These are phyloP conservation scores for Cranoglanis bouderius DNA, from an alignment of 2,113 vertebrate genomes.

Conservation along the genomic window DNA sequence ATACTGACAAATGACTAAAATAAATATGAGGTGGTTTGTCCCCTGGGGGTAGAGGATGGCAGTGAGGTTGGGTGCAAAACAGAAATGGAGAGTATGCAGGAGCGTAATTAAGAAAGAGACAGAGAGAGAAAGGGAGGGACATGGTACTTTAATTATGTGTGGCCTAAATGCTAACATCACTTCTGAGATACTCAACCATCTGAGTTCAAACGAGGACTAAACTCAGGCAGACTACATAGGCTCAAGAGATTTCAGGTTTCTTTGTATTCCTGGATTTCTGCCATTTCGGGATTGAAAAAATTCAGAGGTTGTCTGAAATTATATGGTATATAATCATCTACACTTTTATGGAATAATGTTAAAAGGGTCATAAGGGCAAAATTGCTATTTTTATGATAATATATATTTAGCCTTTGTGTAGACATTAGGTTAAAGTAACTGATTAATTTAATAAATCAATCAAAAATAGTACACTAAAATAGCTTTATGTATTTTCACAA, in stretches of 20 bases:
- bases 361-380: neutral
- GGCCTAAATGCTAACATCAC: neutral
- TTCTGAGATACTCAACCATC: neutral
- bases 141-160: neutral
- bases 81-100: neutral
- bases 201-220: neutral
- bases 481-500: neutral
- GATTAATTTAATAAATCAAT: neutral
- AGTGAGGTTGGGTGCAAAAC: neutral
- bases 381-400: neutral
- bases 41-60: slow-evolving; percentile 37
- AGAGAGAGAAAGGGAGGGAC: neutral
- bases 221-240: neutral
- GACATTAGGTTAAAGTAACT: neutral
- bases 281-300: neutral
- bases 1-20: slow-evolving; percentile 6
- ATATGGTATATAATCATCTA: neutral
- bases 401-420: too few species aligned
- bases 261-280: neutral
- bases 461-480: neutral
- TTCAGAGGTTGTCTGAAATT: neutral
- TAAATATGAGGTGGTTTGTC: neutral
- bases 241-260: neutral
- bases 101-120: neutral
- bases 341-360: neutral